Evolutionary conservation across 2,113 vertebrate species (phyloP).

Genomic region (Apteryx owenii): DNA sequence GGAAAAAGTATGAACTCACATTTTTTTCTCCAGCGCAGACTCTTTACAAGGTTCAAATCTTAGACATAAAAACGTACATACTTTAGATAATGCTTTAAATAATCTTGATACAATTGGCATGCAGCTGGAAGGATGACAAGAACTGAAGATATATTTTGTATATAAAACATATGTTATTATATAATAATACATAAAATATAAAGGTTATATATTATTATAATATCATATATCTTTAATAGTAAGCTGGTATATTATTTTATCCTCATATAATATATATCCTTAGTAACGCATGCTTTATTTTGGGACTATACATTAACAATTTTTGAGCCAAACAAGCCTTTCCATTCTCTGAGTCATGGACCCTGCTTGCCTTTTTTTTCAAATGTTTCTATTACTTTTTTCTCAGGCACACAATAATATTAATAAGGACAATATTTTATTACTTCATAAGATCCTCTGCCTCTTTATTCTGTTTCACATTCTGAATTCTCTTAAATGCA

Average conservation of each 20-base stretch:
- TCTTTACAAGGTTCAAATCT: background rate
- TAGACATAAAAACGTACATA: background rate
- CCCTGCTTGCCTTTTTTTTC: background rate
- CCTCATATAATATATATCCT: background rate
- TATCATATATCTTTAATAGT: background rate
- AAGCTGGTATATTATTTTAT: background rate
- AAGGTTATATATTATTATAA: background rate
- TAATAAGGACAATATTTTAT: background rate
- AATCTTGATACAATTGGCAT: background rate
- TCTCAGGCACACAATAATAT: background rate
- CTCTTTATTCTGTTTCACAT: background rate
- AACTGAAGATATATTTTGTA: background rate
- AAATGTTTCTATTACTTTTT: background rate
- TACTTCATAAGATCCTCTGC: background rate
- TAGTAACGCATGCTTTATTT: background rate
- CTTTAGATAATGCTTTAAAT: conserved; percentile 9
- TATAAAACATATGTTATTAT: too few relatives aligned
- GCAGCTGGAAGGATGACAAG: background rate
- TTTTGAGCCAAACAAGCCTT: background rate
- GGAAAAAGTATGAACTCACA: background rate
- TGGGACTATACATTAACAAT: background rate
- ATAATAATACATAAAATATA: background rate
- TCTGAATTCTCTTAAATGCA: background rate
- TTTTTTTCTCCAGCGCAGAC: background rate
- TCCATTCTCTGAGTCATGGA: background rate